These are phyloP conservation scores for Asbolus verrucosus DNA, from an alignment of 1,140 invertebrate genomes.

Conservation along the genomic window DNA sequence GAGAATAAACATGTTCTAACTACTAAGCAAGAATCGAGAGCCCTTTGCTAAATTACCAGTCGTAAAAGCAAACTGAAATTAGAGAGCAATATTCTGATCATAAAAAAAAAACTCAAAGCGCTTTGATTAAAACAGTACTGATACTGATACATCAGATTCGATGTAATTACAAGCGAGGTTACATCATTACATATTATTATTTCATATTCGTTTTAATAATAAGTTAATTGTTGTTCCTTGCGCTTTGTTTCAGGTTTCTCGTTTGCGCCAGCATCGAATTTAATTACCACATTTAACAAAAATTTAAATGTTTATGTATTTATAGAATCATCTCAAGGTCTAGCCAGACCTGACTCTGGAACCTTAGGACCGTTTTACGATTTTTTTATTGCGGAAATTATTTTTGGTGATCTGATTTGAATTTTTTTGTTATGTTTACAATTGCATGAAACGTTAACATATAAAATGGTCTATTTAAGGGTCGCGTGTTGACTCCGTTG, in stretches of 20 bases:
- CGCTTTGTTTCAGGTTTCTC: conserved; percentile 11
- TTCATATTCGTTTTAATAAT: conserved; percentile 21
- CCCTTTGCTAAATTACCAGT: conserved; percentile 21
- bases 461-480: conserved; percentile 4
- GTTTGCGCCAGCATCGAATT: background rate
- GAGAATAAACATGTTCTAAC: conserved; percentile 15
- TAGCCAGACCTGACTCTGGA: background rate
- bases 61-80: conserved; percentile 26
- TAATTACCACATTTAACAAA: background rate
- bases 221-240: conserved; percentile 13
- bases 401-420: conserved; percentile 21
- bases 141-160: background rate
- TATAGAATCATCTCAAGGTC: background rate
- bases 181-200: conserved; percentile 12
- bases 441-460: conserved; percentile 28
- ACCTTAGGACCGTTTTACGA: background rate
- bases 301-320: background rate
- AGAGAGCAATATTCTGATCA: conserved; percentile 10
- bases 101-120: conserved; percentile 31
- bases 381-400: conserved; percentile 1
- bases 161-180: conserved; percentile 12
- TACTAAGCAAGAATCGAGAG: conserved; percentile 25
- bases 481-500: conserved; percentile 7
- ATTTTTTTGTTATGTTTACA: conserved; percentile 25
- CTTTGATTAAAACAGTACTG: conserved; percentile 26